Conservation (phyloP, 2,888 invertebrate species). For the Catocala nupta region DNA sequence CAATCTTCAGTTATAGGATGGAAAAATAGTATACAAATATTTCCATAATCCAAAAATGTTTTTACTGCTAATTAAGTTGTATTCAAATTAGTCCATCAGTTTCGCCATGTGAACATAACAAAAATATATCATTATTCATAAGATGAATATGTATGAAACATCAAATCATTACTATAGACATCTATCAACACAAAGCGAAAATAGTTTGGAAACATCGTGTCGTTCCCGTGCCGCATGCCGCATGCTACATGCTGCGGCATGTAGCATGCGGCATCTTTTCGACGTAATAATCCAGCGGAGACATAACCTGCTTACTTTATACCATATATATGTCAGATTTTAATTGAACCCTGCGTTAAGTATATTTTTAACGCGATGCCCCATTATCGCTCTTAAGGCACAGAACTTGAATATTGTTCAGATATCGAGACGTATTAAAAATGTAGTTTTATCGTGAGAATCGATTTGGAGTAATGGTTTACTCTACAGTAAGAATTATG, state of each 20-base stretch:
- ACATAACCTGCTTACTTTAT: slow-evolving; percentile 53
- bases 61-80: too few relatives aligned
- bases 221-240: slow-evolving; percentile 10
- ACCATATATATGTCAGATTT: slow-evolving; percentile 75
- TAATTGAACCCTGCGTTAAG: slow-evolving; percentile 79
- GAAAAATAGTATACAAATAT: too few relatives aligned
- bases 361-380: slow-evolving; percentile 65
- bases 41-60: too few relatives aligned
- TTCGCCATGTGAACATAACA: too few relatives aligned
- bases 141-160: too few relatives aligned
- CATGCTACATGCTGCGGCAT: not conserved
- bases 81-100: too few relatives aligned
- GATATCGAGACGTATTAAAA: slow-evolving; percentile 21
- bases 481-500: slow-evolving; percentile 7
- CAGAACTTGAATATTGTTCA: slow-evolving; percentile 27
- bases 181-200: slow-evolving; percentile 19
- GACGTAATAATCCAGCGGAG: slow-evolving; percentile 46
- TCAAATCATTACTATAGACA: not conserved
- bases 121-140: too few relatives aligned
- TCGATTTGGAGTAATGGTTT: slow-evolving; percentile 41
- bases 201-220: slow-evolving; percentile 14
- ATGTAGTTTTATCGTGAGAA: slow-evolving; percentile 39
- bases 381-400: slow-evolving; percentile 40
- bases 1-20: too few relatives aligned
- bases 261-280: slow-evolving; percentile 4